These are phyloP conservation scores for Saguinus imperator DNA, from an alignment of 2,113 vertebrate species.

Conservation along the genomic window DNA sequence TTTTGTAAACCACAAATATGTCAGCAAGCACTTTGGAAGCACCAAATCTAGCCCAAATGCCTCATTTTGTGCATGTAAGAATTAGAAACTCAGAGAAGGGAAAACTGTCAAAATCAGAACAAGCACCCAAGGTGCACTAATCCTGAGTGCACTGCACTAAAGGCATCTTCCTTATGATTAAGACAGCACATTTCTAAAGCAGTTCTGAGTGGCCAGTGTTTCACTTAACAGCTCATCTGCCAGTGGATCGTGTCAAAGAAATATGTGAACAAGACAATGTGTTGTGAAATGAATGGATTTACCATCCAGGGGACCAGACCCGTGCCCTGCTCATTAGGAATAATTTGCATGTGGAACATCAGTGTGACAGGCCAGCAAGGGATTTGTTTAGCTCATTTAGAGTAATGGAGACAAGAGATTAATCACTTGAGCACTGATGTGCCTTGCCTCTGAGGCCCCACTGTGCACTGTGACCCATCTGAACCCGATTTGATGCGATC, in stretches of 20 bases:
- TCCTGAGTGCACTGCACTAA: fast-evolving
- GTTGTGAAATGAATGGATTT: conserved; percentile 64
- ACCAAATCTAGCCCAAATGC: neutral
- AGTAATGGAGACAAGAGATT: conserved; percentile 83
- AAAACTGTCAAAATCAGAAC: neutral
- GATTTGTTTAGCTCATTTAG: conserved; percentile 86
- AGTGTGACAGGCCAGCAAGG: conserved; percentile 80
- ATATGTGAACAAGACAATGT: conserved; percentile 22
- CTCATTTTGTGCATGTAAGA: neutral
- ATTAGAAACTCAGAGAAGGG: neutral
- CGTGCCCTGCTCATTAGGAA: conserved; percentile 79
- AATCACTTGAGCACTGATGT: conserved; percentile 75
- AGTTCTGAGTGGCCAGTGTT: neutral
- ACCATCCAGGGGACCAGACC: conserved; percentile 53
- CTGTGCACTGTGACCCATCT: neutral
- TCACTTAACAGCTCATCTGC: conserved; percentile 18
- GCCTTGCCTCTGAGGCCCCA: conserved; percentile 51
- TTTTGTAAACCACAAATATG: neutral
- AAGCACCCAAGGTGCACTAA: neutral
- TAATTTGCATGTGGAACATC: conserved; percentile 83
- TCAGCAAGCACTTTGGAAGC: neutral
- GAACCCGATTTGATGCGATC: too few species aligned
- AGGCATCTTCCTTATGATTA: neutral
- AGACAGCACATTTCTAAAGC: neutral
- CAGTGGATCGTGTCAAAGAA: conserved; percentile 9